Evolutionary conservation across 2,888 invertebrate genomes (phyloP).

Genomic region (Xylota sylvarum): DNA sequence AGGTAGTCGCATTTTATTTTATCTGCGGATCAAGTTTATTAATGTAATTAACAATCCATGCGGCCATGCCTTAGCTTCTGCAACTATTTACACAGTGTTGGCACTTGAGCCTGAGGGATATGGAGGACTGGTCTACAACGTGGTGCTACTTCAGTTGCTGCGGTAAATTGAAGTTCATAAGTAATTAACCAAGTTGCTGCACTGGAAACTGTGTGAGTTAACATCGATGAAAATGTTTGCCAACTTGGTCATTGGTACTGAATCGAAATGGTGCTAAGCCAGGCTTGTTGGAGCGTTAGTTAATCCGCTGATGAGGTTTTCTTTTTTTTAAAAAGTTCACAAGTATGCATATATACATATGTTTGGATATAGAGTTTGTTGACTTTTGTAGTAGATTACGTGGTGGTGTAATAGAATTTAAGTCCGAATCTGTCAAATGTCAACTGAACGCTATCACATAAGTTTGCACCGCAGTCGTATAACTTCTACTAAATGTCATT

Average conservation of each 20-base stretch:
- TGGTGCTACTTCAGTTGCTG: slow-evolving; percentile 19
- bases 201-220: slow-evolving; percentile 63
- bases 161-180: slow-evolving; percentile 72
- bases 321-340: slow-evolving; percentile 44
- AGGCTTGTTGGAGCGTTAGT: slow-evolving; percentile 57
- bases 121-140: neutral
- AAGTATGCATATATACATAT: no score
- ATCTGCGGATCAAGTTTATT: slow-evolving; percentile 71
- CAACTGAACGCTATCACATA: no score
- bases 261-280: slow-evolving; percentile 61
- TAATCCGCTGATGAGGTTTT: slow-evolving; percentile 47
- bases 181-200: slow-evolving; percentile 75
- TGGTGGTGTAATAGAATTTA: no score
- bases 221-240: slow-evolving; percentile 64
- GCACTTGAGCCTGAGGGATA: slow-evolving; percentile 59
- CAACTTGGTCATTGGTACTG: slow-evolving; percentile 59
- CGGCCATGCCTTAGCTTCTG: slow-evolving; percentile 55
- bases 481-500: no score
- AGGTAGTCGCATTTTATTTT: slow-evolving; percentile 56
- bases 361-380: slow-evolving; percentile 38
- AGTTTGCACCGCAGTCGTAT: no score
- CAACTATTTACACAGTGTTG: slow-evolving; percentile 67
- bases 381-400: slow-evolving; percentile 22
- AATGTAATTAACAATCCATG: slow-evolving; percentile 73
- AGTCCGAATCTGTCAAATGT: no score